Evolutionary conservation across 2,113 vertebrate species (phyloP), one percentile per base, ranked within the genome.

Genomic region (Leuciscus idus): DNA sequence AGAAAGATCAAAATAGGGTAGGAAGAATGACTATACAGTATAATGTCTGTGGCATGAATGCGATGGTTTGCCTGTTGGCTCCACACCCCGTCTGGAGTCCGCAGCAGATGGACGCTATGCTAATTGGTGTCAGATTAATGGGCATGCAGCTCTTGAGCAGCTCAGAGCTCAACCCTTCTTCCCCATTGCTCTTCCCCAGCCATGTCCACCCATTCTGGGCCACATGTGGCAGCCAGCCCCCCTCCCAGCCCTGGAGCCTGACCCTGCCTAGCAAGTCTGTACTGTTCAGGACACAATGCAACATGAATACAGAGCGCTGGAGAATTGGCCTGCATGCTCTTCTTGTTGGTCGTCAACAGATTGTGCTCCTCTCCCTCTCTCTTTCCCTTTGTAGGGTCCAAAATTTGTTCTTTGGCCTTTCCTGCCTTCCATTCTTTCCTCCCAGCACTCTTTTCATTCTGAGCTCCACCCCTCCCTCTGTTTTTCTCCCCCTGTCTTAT

Each of bases 81-180:
- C 86, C 80, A 87, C 87, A 72, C n/a, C 30, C 46, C 6, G 5
- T 39, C 39, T 82, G 76, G 77, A 85, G 87, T 70, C 64, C 10
- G 87, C 85, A 92, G 88, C 92, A 95, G 94, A 95, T 95, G 93
- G 94, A 94, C 89, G 86, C 90, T 90, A 92, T 94, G 91, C 93
- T 95, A 95, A 95, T 95, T 93, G 91, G 91, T 89, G 90, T 90
- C 91, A 93, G 92, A 93, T 94, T 92, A 94, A 93, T 94, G 78
- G 88, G 88, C 92, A 89, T 91, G 84, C 89, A 91, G 92, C 92
- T 92, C 88, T 91, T 88, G 89, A 91, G 87, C 93, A 92, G 94
- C 92, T 91, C 83, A 8, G 86, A 91, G 86, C 86, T 87, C 87
- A 30, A 88, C 46, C 76, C 48, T 43, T 76, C 84, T 70, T 79